Percentiles rank a stretch among this genome's conserved stretches.
Conservation (phyloP, 2,888 invertebrate species). For the Callyntrura guangdongensis region DNA sequence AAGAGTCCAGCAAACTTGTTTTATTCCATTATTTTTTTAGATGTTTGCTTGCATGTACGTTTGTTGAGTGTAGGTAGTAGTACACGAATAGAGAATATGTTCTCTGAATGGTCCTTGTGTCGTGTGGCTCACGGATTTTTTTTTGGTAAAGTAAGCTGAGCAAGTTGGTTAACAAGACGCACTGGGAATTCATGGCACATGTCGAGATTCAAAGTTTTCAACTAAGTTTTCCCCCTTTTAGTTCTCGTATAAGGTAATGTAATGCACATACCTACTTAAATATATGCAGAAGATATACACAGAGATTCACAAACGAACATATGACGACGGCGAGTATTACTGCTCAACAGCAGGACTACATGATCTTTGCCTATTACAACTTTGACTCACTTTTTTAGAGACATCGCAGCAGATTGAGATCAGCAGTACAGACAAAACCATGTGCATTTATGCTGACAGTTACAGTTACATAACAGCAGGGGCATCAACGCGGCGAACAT, state of each 20-base stretch:
- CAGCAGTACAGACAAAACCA: conserved; percentile 5
- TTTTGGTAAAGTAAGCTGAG: conserved; percentile 37
- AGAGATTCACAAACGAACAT: conserved; percentile 17
- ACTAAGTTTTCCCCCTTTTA: conserved; percentile 56
- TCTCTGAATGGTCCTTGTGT: conserved; percentile 33
- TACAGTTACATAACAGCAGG: background rate
- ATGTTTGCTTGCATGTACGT: conserved; percentile 20
- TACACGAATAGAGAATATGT: background rate
- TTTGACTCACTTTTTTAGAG: conserved; percentile 58
- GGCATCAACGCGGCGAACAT: background rate
- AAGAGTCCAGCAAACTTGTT: background rate
- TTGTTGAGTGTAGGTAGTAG: background rate
- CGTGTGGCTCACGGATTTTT: conserved; percentile 69
- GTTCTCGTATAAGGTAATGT: background rate
- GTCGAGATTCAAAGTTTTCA: conserved; percentile 74
- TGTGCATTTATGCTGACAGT: background rate
- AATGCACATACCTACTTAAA: background rate
- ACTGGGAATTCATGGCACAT: conserved; percentile 79
- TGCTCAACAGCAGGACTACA: background rate
- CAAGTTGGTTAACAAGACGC: conserved; percentile 79
- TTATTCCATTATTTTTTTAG: background rate
- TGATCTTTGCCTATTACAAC: background rate
- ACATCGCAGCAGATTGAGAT: conserved; percentile 21
- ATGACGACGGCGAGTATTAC: conserved; percentile 17
- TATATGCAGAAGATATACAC: background rate